Percentiles rank a stretch among this genome's conserved stretches.
phyloP scores from a whole-genome alignment of 1,140 invertebrate genomes.

The Brachionus asplanchnoidis region DNA sequence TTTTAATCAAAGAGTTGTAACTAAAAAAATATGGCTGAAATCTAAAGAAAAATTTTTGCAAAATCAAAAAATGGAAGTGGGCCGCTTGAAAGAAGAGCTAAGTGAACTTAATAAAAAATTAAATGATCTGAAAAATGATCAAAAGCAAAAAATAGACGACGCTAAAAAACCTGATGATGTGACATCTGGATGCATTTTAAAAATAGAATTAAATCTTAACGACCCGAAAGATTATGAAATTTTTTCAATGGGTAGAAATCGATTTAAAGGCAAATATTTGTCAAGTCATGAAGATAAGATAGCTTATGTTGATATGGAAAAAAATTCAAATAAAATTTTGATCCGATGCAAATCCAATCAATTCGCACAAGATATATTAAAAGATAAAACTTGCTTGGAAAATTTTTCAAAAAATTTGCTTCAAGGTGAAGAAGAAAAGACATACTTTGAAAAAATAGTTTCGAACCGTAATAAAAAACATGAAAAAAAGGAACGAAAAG shows the following conservation, averaged over 20 bases:
- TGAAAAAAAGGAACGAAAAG: slow-evolving; percentile 22
- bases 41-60: slow-evolving; percentile 20
- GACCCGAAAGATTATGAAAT: slow-evolving; percentile 8
- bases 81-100: background rate
- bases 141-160: background rate
- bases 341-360: background rate
- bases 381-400: background rate
- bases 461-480: slow-evolving; percentile 27
- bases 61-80: slow-evolving; percentile 33
- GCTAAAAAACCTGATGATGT: background rate
- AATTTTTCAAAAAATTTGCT: background rate
- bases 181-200: background rate
- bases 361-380: background rate
- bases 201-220: slow-evolving; percentile 18
- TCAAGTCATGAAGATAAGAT: background rate
- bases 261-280: slow-evolving; percentile 12
- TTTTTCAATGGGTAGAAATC: background rate
- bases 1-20: slow-evolving; percentile 11
- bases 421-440: background rate
- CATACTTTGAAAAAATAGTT: slow-evolving; percentile 28
- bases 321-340: slow-evolving; percentile 31
- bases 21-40: slow-evolving; percentile 28
- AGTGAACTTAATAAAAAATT: background rate
- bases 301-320: slow-evolving; percentile 25
- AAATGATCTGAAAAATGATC: background rate